These are phyloP conservation scores for Labrus mixtus DNA, from an alignment of 2,113 vertebrate genomes.

Conservation along the genomic window DNA sequence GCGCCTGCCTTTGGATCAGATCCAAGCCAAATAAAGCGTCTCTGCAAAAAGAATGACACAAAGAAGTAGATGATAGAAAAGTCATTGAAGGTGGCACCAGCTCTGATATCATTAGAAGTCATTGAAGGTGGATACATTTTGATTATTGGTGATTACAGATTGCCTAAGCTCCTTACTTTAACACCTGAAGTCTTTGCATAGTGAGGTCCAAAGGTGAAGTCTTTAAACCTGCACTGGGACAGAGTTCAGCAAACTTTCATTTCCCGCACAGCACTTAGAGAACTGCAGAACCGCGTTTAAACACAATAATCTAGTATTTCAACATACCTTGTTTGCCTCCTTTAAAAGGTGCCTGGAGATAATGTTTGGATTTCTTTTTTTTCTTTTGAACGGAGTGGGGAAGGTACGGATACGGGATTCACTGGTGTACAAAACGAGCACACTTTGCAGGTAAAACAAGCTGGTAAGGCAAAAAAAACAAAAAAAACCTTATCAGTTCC, in stretches of 20 bases:
- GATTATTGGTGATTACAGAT: not conserved
- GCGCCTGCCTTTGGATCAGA: slow-evolving; percentile 55
- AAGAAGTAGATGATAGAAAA: not conserved
- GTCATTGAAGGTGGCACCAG: not conserved
- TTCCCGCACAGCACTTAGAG: not conserved
- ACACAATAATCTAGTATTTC: not conserved
- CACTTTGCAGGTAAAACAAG: not conserved
- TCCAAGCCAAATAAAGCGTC: slow-evolving; percentile 69
- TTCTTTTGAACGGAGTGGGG: no score
- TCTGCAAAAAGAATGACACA: slow-evolving; percentile 44
- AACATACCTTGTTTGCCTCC: not conserved
- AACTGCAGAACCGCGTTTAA: not conserved
- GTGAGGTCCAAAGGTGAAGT: not conserved
- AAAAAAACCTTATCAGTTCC: no score
- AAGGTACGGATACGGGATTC: no score
- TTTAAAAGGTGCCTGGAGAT: not conserved
- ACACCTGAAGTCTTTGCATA: slow-evolving; percentile 63
- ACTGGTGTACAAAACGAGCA: not conserved
- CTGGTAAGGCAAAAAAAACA: not conserved
- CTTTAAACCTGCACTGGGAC: not conserved
- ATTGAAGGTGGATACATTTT: not conserved
- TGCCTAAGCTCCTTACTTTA: slow-evolving; percentile 55
- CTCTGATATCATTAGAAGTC: not conserved
- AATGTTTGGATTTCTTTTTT: no score
- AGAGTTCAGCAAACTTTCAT: not conserved